Conservation (phyloP, 2,888 invertebrate species). For the Ctena decussata region DNA sequence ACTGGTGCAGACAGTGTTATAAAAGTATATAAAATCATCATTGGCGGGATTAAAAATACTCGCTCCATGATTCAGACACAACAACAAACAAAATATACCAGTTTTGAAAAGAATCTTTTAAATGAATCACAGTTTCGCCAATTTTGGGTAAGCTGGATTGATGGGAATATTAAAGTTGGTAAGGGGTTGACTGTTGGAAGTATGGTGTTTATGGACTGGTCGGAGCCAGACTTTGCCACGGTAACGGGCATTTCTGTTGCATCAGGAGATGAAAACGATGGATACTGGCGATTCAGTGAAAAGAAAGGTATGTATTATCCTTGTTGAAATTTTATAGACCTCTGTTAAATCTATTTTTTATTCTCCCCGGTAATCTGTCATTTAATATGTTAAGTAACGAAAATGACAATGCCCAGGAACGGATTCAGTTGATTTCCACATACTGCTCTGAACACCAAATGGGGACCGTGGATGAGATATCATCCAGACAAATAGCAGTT, state of each 20-base stretch:
- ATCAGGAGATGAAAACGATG: conserved; percentile 1
- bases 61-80: not conserved
- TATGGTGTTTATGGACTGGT: conserved; percentile 30
- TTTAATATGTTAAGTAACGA: no score
- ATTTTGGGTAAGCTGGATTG: conserved; percentile 41
- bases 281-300: conserved; percentile 33
- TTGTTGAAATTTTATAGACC: no score
- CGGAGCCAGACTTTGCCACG: not conserved
- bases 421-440: no score
- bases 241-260: not conserved
- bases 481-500: no score
- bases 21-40: not conserved
- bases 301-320: conserved; percentile 11
- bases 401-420: no score
- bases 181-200: conserved; percentile 3
- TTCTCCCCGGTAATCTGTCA: no score
- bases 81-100: not conserved
- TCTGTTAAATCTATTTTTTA: no score
- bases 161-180: conserved; percentile 30
- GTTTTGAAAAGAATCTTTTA: conserved; percentile 10
- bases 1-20: not conserved
- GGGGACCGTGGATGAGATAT: no score
- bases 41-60: not conserved
- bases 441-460: no score
- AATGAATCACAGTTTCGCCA: conserved; percentile 18